A percentile compares a stretch with the other conserved stretches of the same genome.
Evolutionary conservation across 1,140 invertebrate genomes (phyloP).

Genomic region (Drosophila kurseongensis): DNA sequence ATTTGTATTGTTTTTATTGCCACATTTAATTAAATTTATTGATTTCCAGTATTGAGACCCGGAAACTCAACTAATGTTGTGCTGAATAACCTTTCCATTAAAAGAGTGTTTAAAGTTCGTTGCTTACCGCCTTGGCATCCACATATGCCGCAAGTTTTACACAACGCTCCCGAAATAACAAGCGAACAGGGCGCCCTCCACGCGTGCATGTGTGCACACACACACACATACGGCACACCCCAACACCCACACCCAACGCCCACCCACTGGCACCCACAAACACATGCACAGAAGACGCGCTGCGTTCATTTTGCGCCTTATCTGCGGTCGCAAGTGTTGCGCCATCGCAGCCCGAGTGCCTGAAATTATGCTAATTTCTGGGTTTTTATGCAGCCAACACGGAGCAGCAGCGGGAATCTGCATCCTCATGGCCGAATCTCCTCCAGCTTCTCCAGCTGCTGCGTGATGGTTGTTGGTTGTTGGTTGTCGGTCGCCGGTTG

Average conservation of each 20-base stretch:
- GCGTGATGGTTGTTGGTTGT: slow-evolving; percentile 43
- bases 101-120: neutral
- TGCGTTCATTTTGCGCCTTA: slow-evolving; percentile 78
- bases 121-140: slow-evolving; percentile 2
- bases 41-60: too few relatives aligned
- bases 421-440: slow-evolving; percentile 49
- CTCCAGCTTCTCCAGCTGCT: slow-evolving; percentile 34
- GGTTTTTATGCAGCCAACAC: slow-evolving; percentile 72
- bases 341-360: slow-evolving; percentile 63
- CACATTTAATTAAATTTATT: too few relatives aligned
- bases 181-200: slow-evolving; percentile 43
- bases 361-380: slow-evolving; percentile 80
- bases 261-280: slow-evolving; percentile 15
- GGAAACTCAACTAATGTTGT: too few relatives aligned
- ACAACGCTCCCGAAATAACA: slow-evolving; percentile 59
- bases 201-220: slow-evolving; percentile 25
- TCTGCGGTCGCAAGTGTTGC: slow-evolving; percentile 73
- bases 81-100: too few relatives aligned
- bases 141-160: slow-evolving; percentile 55
- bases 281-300: slow-evolving; percentile 36
- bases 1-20: too few relatives aligned
- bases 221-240: neutral
- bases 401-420: slow-evolving; percentile 53
- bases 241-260: neutral
- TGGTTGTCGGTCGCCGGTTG: slow-evolving; percentile 31